A percentile compares a stretch with the other conserved stretches of the same genome.
phyloP scores from a whole-genome alignment of 2,888 invertebrate species.

The Pachliopta kotzebuea region DNA sequence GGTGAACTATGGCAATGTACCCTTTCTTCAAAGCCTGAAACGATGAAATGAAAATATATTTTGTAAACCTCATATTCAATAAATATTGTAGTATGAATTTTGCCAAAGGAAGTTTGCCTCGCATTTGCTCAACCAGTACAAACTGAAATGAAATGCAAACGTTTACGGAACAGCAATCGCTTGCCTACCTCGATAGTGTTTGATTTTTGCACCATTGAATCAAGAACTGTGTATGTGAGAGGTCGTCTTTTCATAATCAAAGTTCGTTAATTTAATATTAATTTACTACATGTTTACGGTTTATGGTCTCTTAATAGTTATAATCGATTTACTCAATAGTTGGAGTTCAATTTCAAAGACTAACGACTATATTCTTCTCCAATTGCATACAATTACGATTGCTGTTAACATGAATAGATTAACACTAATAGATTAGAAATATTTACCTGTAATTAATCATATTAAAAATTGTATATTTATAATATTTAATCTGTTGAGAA shows the following conservation, averaged over 20 bases:
- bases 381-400: no score
- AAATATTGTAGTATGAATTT: not conserved
- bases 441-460: no score
- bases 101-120: conserved; percentile 2
- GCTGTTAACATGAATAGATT: no score
- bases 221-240: not conserved
- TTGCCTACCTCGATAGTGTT: conserved; percentile 23
- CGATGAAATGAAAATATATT: no score
- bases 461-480: no score
- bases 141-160: conserved; percentile 25
- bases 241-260: not conserved
- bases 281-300: not conserved
- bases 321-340: no score
- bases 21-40: no score
- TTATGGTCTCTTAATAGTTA: not conserved
- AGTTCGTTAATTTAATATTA: not conserved
- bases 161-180: conserved; percentile 17
- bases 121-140: conserved; percentile 8
- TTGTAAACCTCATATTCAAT: not conserved
- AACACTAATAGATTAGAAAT: no score
- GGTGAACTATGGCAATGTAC: no score
- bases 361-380: no score
- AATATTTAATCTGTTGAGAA: no score
- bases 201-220: conserved; percentile 24
- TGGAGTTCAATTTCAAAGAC: no score